Conservation (phyloP, 2,797 vertebrate genomes). For the Toxotes lorentzi region DNA sequence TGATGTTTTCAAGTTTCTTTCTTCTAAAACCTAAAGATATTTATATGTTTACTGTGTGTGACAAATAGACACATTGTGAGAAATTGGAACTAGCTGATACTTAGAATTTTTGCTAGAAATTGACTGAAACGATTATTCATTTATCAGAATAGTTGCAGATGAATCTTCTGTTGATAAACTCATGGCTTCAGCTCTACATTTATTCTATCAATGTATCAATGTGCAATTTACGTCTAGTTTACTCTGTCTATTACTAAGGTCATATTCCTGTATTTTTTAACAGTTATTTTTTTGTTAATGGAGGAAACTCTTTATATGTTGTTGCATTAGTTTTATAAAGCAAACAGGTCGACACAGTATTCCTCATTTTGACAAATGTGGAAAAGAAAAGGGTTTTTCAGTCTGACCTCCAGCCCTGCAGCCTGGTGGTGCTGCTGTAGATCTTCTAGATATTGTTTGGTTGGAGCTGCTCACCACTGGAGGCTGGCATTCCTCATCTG, state of each 20-base stretch:
- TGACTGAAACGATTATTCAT: neutral
- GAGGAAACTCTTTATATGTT: neutral
- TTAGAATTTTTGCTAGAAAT: neutral
- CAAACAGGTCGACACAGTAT: neutral
- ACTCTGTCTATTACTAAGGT: neutral
- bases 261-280: slow-evolving; percentile 1
- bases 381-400: neutral
- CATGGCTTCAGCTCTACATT: neutral
- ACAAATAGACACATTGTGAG: neutral
- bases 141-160: neutral
- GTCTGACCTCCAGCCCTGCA: neutral
- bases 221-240: neutral
- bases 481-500: slow-evolving; percentile 21
- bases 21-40: neutral
- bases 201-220: neutral
- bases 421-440: neutral
- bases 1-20: no score
- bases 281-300: neutral
- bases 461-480: slow-evolving; percentile 25
- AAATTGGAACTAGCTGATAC: accelerated
- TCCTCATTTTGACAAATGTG: slow-evolving; percentile 12
- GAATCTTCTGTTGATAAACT: neutral
- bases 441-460: slow-evolving; percentile 25
- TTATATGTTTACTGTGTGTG: neutral
- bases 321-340: neutral